phyloP scores from a whole-genome alignment of 1,140 invertebrate species.

The Acyrthosiphon pisum region DNA sequence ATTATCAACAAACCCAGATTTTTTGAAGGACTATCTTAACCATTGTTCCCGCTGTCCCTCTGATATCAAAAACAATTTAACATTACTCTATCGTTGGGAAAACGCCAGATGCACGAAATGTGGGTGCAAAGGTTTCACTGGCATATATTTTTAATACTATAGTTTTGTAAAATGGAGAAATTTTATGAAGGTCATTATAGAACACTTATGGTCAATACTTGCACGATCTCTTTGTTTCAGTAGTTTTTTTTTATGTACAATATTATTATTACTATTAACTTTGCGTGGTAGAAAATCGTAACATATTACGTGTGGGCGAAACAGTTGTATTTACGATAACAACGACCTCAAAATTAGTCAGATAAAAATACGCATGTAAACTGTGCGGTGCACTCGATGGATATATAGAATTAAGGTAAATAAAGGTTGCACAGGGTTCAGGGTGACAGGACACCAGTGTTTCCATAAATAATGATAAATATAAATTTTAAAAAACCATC shows the following conservation, averaged over 20 bases:
- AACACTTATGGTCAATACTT: slow-evolving; percentile 44
- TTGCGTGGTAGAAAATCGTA: slow-evolving; percentile 39
- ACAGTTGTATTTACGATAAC: slow-evolving; percentile 24
- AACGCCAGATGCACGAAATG: slow-evolving; percentile 20
- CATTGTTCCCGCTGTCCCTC: slow-evolving; percentile 1
- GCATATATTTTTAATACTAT: not conserved
- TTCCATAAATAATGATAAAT: slow-evolving; percentile 52
- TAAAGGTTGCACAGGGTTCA: slow-evolving; percentile 48
- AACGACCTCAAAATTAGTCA: slow-evolving; percentile 39
- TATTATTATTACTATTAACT: not conserved
- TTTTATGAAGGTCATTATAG: slow-evolving; percentile 19
- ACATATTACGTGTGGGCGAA: not conserved
- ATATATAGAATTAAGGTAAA: slow-evolving; percentile 34
- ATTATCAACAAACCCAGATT: not conserved
- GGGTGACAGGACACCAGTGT: slow-evolving; percentile 29
- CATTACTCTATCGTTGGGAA: slow-evolving; percentile 24
- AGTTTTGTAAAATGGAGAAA: slow-evolving; percentile 24
- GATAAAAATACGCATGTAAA: slow-evolving; percentile 19
- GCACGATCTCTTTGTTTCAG: slow-evolving; percentile 54
- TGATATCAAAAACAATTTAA: not conserved
- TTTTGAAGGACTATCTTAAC: slow-evolving; percentile 7
- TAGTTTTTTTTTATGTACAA: slow-evolving; percentile 10
- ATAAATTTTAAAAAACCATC: slow-evolving; percentile 25
- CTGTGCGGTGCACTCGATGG: not conserved
- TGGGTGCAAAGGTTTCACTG: slow-evolving; percentile 24